Evolutionary conservation across 2,797 vertebrate genomes (phyloP).

Genomic region (Aythya fuligula): DNA sequence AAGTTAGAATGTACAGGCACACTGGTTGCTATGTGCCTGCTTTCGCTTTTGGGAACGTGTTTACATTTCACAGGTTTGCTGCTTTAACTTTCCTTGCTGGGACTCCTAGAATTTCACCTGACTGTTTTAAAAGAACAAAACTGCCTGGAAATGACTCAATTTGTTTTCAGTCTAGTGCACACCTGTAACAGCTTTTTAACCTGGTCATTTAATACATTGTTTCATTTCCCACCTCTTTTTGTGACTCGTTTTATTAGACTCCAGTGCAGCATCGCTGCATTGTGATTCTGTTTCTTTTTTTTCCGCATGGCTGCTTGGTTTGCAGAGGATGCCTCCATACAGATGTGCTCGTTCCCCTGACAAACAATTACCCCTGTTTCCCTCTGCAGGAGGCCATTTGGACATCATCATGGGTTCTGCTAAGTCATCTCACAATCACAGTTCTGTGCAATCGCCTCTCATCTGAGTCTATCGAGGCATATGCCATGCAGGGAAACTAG

Average conservation of each 20-base stretch:
- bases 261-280: background rate
- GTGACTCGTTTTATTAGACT: background rate
- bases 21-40: background rate
- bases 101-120: background rate
- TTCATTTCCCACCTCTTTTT: slow-evolving; percentile 1
- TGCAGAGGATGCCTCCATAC: slow-evolving; percentile 73
- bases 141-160: background rate
- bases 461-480: slow-evolving; percentile 74
- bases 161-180: slow-evolving; percentile 22
- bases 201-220: background rate
- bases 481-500: slow-evolving; percentile 72
- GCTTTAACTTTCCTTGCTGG: background rate
- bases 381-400: slow-evolving; percentile 80
- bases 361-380: slow-evolving; percentile 81
- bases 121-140: background rate
- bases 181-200: background rate
- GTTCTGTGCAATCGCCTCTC: slow-evolving; percentile 81
- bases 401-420: slow-evolving; percentile 80
- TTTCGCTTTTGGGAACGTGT: background rate
- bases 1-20: background rate
- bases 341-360: slow-evolving; percentile 78
- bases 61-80: background rate
- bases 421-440: slow-evolving; percentile 83
- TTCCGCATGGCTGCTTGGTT: slow-evolving; percentile 78
- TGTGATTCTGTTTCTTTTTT: slow-evolving; percentile 62